A percentile compares a stretch with the other conserved stretches of the same genome.
These are phyloP conservation scores for Ranitomeya variabilis DNA, from an alignment of 2,113 vertebrate genomes.

Conservation along the genomic window DNA sequence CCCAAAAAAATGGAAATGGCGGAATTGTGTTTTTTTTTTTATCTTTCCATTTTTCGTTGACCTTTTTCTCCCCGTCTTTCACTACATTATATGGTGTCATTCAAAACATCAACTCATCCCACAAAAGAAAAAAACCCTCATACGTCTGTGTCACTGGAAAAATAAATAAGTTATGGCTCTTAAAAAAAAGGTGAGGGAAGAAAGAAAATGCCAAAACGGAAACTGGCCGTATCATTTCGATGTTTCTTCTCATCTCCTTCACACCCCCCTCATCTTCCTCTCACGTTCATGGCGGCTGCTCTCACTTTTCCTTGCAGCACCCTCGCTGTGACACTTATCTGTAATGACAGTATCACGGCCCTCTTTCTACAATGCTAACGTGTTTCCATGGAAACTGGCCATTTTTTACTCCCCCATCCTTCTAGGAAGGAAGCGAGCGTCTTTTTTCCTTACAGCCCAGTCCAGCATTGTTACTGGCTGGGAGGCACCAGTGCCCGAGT, in stretches of 20 bases:
- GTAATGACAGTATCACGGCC: slow-evolving; percentile 61
- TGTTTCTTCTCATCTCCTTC: neutral
- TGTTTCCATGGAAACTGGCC: slow-evolving; percentile 71
- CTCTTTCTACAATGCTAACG: slow-evolving; percentile 61
- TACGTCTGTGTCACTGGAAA: too few relatives aligned
- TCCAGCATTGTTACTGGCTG: slow-evolving; percentile 53
- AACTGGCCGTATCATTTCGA: too few relatives aligned
- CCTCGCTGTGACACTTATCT: slow-evolving; percentile 57
- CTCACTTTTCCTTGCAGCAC: neutral
- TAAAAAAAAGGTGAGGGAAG: too few relatives aligned
- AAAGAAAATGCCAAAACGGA: too few relatives aligned
- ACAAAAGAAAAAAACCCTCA: too few relatives aligned
- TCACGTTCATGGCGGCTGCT: neutral
- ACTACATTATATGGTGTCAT: too few relatives aligned
- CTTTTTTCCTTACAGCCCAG: slow-evolving; percentile 54
- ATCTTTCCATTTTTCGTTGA: too few relatives aligned
- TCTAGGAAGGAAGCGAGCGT: slow-evolving; percentile 59
- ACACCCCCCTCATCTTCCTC: neutral
- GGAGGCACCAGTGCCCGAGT: slow-evolving; percentile 28
- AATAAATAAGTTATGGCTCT: too few relatives aligned
- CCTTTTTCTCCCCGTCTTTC: too few relatives aligned
- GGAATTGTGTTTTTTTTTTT: too few relatives aligned
- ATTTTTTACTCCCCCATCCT: slow-evolving; percentile 61
- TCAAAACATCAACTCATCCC: too few relatives aligned
- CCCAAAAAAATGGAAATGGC: too few relatives aligned